A percentile compares a stretch with the other conserved stretches of the same genome.
These are phyloP conservation scores for Tympanoctomys barrerae DNA, from an alignment of 2,797 vertebrate genomes.

Conservation along the genomic window DNA sequence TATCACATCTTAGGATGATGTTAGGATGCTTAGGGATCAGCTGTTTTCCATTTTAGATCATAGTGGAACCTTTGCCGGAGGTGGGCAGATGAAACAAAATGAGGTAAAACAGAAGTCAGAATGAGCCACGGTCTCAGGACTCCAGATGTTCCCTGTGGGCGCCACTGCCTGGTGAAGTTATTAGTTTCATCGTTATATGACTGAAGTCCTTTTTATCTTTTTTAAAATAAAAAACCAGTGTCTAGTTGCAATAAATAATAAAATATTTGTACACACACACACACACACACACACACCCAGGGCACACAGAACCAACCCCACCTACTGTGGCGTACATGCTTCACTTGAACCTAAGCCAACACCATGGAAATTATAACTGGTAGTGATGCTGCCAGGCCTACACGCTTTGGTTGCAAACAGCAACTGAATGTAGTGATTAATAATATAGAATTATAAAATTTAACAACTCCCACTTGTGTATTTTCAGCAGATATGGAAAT, in stretches of 20 bases:
- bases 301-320: neutral
- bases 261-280: neutral
- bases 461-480: neutral
- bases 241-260: neutral
- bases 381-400: neutral
- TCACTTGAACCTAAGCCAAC: neutral
- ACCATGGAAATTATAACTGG: neutral
- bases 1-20: neutral
- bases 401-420: constrained; percentile 29
- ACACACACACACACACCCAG: neutral
- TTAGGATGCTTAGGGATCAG: neutral
- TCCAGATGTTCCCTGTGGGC: neutral
- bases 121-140: neutral
- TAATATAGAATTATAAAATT: neutral
- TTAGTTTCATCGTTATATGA: neutral
- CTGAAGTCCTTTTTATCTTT: neutral
- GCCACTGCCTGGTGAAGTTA: neutral
- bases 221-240: neutral
- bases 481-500: neutral
- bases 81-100: neutral
- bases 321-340: neutral
- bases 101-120: neutral
- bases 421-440: neutral
- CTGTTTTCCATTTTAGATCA: neutral
- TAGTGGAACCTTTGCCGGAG: neutral